These are phyloP conservation scores for Callipepla squamata DNA, from an alignment of 2,113 vertebrate species.

Conservation along the genomic window DNA sequence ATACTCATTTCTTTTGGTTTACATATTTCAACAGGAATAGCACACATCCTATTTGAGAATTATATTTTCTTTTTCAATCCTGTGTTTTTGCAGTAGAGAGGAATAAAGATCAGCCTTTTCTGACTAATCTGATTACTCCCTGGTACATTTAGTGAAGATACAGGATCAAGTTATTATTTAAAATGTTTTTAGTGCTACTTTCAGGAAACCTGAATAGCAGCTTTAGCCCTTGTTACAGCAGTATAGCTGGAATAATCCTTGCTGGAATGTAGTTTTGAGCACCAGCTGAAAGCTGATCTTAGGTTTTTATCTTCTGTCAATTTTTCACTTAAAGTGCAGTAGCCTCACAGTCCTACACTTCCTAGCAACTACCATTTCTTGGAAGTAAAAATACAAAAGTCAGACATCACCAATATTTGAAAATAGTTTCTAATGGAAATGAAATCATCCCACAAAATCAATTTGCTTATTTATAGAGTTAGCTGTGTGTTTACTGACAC, in stretches of 20 bases:
- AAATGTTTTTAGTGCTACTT: background rate
- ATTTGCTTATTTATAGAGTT: constrained; percentile 53
- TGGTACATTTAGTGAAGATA: background rate
- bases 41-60: background rate
- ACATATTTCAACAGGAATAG: background rate
- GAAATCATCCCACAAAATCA: constrained; percentile 43
- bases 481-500: constrained; percentile 6
- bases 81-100: background rate
- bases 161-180: constrained; percentile 18
- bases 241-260: background rate
- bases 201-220: background rate
- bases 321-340: constrained; percentile 42
- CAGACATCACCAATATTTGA: background rate
- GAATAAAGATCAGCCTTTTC: background rate
- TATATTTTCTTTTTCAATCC: background rate
- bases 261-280: background rate
- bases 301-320: constrained; percentile 16
- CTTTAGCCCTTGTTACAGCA: background rate
- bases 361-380: background rate
- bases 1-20: background rate
- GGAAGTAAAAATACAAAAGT: constrained; percentile 41
- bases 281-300: background rate
- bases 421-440: constrained; percentile 61
- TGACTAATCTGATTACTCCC: background rate
- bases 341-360: constrained; percentile 2